Evolutionary conservation across 2,113 vertebrate species (phyloP), one percentile per base, ranked within the genome.

Genomic region (Centropus unirufus): DNA sequence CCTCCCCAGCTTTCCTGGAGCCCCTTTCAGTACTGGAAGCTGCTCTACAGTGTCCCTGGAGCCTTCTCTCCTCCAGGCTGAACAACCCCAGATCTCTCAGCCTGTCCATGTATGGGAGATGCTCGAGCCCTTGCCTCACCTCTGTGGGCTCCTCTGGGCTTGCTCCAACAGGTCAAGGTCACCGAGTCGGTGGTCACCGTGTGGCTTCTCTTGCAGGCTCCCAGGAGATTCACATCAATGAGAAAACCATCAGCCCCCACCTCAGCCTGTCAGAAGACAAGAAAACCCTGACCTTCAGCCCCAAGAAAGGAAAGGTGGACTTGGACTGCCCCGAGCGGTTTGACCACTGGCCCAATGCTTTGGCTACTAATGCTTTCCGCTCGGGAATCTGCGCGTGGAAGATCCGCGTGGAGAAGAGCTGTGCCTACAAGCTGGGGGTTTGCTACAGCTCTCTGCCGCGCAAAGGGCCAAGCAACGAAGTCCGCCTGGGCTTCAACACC

Each of bases 341-440:
- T 54, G 99, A 99, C 97, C 97, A 96, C 93, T 99, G 98, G 99
- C 99, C 99, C 96, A 99, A 99, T 0, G 99, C 98, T 12, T 96
- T 99, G 92, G 98, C 98, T 5, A 91, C 97, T 0, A 87, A 57
- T 4, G 87, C 98, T 21, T 97, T 99, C 97, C 98, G 96, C 69
- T 97, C 98, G 0, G 99, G 99, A 27, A 91, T 98, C 10, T 98
- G 99, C 12, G 97, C 97, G 34, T 99, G 99, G 99, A 96, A 97
- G 87, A 89, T 99, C 91, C 97, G 98, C 0, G 98, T 99, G 61
- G 98, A 97, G 52, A 97, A 98, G 70, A 99, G 99, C 46, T 98
- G 97, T 0, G 99, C 99, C 79, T 99, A 99, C 76, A 99, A 99
- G 97, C 97, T 99, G 39, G 99, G 99, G 4, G 98, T 99, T 51